Conservation (phyloP, 2,113 vertebrate species). For the Lutjanus erythropterus region DNA sequence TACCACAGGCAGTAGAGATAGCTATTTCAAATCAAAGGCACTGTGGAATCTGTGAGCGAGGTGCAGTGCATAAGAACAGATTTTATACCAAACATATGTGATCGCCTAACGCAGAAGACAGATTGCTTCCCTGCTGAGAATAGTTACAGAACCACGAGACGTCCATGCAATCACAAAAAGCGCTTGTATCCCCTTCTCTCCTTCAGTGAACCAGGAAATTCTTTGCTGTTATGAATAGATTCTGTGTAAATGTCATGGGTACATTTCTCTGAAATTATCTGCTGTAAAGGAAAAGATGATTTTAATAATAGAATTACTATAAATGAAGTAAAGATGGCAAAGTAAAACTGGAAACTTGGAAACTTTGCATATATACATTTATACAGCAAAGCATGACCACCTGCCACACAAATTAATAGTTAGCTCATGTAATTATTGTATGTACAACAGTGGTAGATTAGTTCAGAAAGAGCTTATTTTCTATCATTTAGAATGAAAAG, state of each 20-base stretch:
- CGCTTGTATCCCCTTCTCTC: background rate
- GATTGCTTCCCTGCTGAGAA: constrained; percentile 26
- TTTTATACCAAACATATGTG: constrained; percentile 39
- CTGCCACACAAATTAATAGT: constrained; percentile 17
- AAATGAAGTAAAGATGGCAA: no score
- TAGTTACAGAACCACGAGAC: background rate
- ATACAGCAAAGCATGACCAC: background rate
- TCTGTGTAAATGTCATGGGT: background rate
- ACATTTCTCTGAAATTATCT: background rate
- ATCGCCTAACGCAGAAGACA: background rate
- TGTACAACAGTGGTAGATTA: constrained; percentile 23
- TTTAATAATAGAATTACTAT: no score
- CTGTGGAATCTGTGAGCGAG: background rate
- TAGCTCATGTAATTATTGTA: constrained; percentile 8
- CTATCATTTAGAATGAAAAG: constrained; percentile 8
- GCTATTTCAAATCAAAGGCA: constrained; percentile 42
- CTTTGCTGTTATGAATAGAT: background rate
- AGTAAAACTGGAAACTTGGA: no score
- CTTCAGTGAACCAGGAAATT: background rate
- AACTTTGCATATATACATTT: no score
- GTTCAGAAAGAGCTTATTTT: background rate
- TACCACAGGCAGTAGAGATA: constrained; percentile 17
- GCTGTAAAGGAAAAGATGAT: background rate
- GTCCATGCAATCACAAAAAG: background rate
- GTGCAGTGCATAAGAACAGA: background rate